phyloP scores from a whole-genome alignment of 2,797 vertebrate genomes.

The Bradypodion ventrale region DNA sequence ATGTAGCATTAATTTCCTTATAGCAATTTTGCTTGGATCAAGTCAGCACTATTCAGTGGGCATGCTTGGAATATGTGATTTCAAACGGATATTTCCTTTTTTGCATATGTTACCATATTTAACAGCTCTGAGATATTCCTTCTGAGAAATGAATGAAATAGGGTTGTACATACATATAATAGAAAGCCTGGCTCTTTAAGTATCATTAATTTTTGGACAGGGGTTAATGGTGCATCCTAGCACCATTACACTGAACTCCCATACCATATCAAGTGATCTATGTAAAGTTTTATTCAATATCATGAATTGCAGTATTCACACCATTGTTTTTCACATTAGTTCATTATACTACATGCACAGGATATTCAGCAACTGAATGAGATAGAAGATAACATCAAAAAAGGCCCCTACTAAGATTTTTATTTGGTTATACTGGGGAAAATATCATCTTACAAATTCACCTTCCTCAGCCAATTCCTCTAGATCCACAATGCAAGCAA shows the following conservation, averaged over 20 bases:
- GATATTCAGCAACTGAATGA: neutral
- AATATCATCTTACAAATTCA: neutral
- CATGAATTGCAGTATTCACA: neutral
- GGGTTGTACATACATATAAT: neutral
- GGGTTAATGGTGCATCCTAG: neutral
- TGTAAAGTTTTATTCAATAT: neutral
- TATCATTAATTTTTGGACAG: neutral
- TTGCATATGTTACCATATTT: constrained; percentile 30
- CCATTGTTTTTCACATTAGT: no score
- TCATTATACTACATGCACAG: neutral
- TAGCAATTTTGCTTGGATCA: constrained; percentile 16
- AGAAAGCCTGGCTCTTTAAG: neutral
- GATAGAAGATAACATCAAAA: neutral
- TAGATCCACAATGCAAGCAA: neutral
- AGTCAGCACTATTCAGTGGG: constrained; percentile 11
- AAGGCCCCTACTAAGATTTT: neutral
- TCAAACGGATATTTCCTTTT: constrained; percentile 17
- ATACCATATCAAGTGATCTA: neutral
- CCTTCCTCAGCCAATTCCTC: neutral
- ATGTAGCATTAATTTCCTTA: constrained; percentile 36
- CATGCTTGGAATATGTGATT: constrained; percentile 26
- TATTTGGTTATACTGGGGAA: neutral
- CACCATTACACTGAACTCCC: neutral
- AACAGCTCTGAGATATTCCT: constrained; percentile 26
- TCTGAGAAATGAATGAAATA: constrained; percentile 5